A percentile compares a stretch with the other conserved stretches of the same genome.
phyloP scores from a whole-genome alignment of 2,113 vertebrate species.

The Amblyornis subalaris region DNA sequence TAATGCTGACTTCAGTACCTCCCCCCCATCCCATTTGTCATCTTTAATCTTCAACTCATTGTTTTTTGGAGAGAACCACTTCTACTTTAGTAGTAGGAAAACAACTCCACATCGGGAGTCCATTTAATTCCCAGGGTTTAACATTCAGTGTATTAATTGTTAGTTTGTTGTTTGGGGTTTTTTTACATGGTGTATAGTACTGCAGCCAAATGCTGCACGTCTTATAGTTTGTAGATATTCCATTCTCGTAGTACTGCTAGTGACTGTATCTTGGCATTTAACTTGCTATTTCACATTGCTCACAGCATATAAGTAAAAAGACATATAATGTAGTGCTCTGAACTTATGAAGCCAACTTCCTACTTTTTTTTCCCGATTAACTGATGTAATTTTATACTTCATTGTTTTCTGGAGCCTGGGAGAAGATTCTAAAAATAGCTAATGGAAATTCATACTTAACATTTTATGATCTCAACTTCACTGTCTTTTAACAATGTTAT shows the following conservation, averaged over 20 bases:
- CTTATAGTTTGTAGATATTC: background rate
- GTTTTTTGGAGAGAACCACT: background rate
- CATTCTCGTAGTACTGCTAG: background rate
- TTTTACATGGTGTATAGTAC: background rate
- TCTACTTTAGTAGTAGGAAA: background rate
- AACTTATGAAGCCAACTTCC: background rate
- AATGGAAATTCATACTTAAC: background rate
- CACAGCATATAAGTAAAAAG: background rate
- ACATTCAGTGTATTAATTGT: background rate
- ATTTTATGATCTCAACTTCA: background rate
- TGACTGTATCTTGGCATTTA: background rate
- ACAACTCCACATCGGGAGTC: background rate
- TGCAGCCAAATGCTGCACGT: background rate
- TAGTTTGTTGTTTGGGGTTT: background rate
- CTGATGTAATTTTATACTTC: background rate
- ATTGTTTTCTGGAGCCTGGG: background rate
- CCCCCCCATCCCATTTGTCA: fast-evolving
- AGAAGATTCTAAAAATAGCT: background rate
- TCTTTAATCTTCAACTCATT: background rate
- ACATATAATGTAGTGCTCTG: background rate
- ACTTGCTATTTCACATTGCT: background rate
- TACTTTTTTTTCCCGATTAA: background rate
- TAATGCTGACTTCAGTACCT: background rate
- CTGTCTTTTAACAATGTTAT: background rate
- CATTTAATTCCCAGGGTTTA: background rate